These are phyloP conservation scores for Lagorchestes hirsutus DNA, from an alignment of 2,797 vertebrate species.

Conservation along the genomic window DNA sequence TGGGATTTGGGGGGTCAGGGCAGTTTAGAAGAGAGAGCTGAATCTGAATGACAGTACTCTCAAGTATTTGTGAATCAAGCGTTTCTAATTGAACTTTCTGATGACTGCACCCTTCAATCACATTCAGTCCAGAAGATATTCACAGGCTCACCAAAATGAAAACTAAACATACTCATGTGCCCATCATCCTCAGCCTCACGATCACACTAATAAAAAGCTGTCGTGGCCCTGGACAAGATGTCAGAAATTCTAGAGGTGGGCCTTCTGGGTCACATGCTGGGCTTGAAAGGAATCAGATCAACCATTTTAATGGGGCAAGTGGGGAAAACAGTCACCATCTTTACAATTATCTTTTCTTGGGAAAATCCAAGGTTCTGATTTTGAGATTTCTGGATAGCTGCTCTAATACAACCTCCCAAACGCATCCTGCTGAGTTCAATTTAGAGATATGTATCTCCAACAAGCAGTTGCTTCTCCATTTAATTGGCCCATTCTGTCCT, in stretches of 20 bases:
- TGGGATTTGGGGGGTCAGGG: too few species aligned
- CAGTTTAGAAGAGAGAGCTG: too few species aligned
- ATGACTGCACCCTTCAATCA: not conserved
- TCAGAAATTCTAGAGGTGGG: conserved; percentile 50
- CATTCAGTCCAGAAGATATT: conserved; percentile 48
- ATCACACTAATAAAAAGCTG: conserved; percentile 33
- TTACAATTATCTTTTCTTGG: conserved; percentile 73
- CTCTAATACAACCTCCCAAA: conserved; percentile 83
- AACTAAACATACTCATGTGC: conserved; percentile 26
- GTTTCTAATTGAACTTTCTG: conserved; percentile 1
- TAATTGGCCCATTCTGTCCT: conserved; percentile 97
- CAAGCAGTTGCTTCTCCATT: conserved; percentile 93
- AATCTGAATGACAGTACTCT: conserved; percentile 39
- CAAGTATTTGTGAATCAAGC: not conserved
- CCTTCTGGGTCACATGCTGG: conserved; percentile 52
- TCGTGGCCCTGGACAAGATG: conserved; percentile 29
- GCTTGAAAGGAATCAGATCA: conserved; percentile 87
- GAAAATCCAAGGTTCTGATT: conserved; percentile 75
- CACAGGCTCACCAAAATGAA: conserved; percentile 20
- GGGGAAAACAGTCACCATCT: conserved; percentile 63
- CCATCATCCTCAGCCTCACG: conserved; percentile 25
- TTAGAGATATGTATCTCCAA: conserved; percentile 96
- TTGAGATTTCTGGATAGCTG: conserved; percentile 80
- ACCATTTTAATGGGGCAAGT: conserved; percentile 56
- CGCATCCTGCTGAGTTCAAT: conserved; percentile 88